phyloP scores from a whole-genome alignment of 37 sponge, comb jelly and placozoan genomes.

The Cliona cf. orientalis region DNA sequence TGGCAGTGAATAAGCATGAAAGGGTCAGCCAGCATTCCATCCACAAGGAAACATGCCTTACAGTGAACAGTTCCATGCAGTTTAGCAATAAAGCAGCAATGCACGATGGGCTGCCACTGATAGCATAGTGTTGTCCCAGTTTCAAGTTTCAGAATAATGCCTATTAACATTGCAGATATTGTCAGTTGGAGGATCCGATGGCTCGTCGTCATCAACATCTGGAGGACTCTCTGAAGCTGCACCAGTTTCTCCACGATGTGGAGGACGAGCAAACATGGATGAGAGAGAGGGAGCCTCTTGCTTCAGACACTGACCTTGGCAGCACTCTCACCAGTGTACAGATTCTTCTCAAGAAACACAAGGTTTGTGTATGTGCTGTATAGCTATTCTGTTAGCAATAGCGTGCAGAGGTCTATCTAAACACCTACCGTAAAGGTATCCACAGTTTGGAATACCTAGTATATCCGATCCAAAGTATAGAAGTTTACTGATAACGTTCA shows the following conservation, averaged over 20 bases:
- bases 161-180: too few relatives aligned
- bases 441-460: too few relatives aligned
- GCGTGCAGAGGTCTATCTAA: background rate
- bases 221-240: constrained; percentile 79
- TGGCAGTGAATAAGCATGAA: too few relatives aligned
- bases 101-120: too few relatives aligned
- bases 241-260: constrained; percentile 83
- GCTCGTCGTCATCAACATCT: constrained; percentile 71
- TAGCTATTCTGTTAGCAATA: background rate
- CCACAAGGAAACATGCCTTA: too few relatives aligned
- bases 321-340: constrained; percentile 78
- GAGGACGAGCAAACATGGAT: constrained; percentile 89
- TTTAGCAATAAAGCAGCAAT: too few relatives aligned
- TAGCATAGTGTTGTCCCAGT: too few relatives aligned
- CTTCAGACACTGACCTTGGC: constrained; percentile 66
- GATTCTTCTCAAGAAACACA: constrained; percentile 82
- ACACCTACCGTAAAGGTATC: background rate
- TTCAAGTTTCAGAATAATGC: too few relatives aligned
- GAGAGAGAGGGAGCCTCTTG: constrained; percentile 76
- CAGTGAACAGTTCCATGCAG: too few relatives aligned
- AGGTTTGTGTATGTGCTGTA: constrained; percentile 44
- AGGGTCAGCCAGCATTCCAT: too few relatives aligned
- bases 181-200: constrained; percentile 86
- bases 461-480: too few relatives aligned
- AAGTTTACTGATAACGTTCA: background rate